A percentile compares a stretch with the other conserved stretches of the same genome.
phyloP scores from a whole-genome alignment of 2,888 invertebrate genomes.

The Drosophila mimetica region DNA sequence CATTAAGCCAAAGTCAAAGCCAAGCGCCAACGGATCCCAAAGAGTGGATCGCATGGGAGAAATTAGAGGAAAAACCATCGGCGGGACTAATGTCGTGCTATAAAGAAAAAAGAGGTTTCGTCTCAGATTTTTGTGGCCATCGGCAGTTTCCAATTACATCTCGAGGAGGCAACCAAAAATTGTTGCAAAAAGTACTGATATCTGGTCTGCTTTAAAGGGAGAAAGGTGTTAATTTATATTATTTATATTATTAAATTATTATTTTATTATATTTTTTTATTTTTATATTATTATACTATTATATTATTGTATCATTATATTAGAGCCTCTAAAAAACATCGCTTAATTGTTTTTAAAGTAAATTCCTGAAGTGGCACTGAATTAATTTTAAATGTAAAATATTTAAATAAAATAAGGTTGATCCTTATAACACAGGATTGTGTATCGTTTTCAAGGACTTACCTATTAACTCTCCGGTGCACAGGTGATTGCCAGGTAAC shows the following conservation, averaged over 20 bases:
- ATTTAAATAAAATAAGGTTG: too few relatives aligned
- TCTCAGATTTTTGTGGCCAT: neutral
- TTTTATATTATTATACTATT: too few relatives aligned
- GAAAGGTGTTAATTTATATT: too few relatives aligned
- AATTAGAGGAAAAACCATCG: constrained; percentile 9
- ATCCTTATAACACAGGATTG: too few relatives aligned
- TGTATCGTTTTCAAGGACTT: neutral
- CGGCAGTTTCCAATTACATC: constrained; percentile 36
- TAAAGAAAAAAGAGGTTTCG: constrained; percentile 27
- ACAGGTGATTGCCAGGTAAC: constrained; percentile 2
- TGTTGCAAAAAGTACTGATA: neutral
- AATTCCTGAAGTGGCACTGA: too few relatives aligned
- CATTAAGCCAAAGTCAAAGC: constrained; percentile 46
- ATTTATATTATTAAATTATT: too few relatives aligned
- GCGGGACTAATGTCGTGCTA: constrained; percentile 41
- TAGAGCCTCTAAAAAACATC: too few relatives aligned
- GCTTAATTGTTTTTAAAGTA: too few relatives aligned
- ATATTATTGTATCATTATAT: too few relatives aligned
- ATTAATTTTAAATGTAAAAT: too few relatives aligned
- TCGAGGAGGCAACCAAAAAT: neutral
- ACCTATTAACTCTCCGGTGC: neutral
- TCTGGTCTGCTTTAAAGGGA: neutral
- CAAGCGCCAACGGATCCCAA: constrained; percentile 6
- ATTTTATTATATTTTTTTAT: too few relatives aligned
- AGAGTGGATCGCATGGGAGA: constrained; percentile 21